These are phyloP conservation scores for Lymantria dispar DNA, from an alignment of 2,888 invertebrate species.

Conservation along the genomic window DNA sequence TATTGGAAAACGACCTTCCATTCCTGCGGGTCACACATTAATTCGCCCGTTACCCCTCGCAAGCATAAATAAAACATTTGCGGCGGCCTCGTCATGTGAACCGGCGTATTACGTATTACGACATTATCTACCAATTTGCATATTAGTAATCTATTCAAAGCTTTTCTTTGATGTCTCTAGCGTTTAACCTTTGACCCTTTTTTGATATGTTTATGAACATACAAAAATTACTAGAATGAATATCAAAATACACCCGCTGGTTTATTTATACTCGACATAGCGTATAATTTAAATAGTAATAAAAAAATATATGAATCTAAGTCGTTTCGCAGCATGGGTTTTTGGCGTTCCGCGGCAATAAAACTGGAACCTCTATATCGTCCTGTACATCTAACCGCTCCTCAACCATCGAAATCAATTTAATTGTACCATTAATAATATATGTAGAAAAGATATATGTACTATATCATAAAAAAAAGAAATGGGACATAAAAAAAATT, in stretches of 20 bases:
- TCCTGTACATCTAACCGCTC: no score
- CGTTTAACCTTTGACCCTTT: slow-evolving; percentile 54
- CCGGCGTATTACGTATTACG: slow-evolving; percentile 53
- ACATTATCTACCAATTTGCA: slow-evolving; percentile 71
- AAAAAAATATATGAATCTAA: not conserved
- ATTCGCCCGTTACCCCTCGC: slow-evolving; percentile 37
- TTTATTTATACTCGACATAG: not conserved
- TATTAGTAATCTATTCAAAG: slow-evolving; percentile 62
- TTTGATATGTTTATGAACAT: slow-evolving; percentile 36
- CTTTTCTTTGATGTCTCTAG: slow-evolving; percentile 63
- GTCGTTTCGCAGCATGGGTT: not conserved
- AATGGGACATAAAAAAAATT: no score
- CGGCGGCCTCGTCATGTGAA: slow-evolving; percentile 41
- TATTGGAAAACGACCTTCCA: slow-evolving; percentile 26
- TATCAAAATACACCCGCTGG: not conserved
- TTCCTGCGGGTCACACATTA: slow-evolving; percentile 37
- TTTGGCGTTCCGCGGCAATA: no score
- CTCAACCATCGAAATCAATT: no score
- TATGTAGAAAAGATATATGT: no score
- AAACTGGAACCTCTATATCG: no score
- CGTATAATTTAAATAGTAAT: not conserved
- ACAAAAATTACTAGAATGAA: not conserved
- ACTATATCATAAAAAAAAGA: no score
- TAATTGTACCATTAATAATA: no score
- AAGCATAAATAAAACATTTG: slow-evolving; percentile 61